Base-by-base conservation (phyloP, 2,797 vertebrate genomes). In the Pangasius larnaudii region DNA sequence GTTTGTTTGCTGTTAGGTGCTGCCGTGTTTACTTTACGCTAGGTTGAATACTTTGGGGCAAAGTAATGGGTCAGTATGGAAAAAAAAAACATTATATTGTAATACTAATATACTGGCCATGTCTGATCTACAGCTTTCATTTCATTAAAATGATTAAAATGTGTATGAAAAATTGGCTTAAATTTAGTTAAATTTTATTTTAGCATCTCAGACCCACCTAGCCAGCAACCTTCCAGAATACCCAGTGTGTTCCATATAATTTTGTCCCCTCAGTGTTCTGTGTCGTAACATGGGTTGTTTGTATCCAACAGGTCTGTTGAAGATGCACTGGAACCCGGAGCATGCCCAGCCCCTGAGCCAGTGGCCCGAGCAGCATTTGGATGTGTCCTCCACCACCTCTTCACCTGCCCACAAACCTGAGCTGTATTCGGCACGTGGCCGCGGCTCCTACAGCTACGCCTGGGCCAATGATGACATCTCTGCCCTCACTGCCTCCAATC, bases 291-390 rank as follows among this genome's bases (percentile, higher is more conserved):
- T 58, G 33, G 30, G 27, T 42, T 85, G 19, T 90, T 67, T 90
- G 59, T 11, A 46, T 24, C 59, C 69, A 16, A 0, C 94, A 99
- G 98, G 96, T 95, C 95, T 99, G 94, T 98, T 94, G 96, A 99
- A 99, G 97, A 99, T 99, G 98, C 98, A 99, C 98, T 99, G 99
- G 99, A 99, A 98, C 96, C 98, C 98, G 95, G 98, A 99, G 96
- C 99, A 99, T 97, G 98, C 97, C 97, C 98, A 99, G 97, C 94
- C 98, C 94, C 97, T 99, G 93, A 99, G 96, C 97, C 98, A 99
- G 96, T 99, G 98, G 98, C 98, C 98, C 89, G 98, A 99, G 96
- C 98, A 99, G 96, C 98, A 99, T 96, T 96, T 99, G 92, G 98
- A 99, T 42, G 98, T 99, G 89, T 99, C 99, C 91, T 99, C 98